phyloP scores from a whole-genome alignment of 2,888 invertebrate genomes.

The Agriopis marginaria region DNA sequence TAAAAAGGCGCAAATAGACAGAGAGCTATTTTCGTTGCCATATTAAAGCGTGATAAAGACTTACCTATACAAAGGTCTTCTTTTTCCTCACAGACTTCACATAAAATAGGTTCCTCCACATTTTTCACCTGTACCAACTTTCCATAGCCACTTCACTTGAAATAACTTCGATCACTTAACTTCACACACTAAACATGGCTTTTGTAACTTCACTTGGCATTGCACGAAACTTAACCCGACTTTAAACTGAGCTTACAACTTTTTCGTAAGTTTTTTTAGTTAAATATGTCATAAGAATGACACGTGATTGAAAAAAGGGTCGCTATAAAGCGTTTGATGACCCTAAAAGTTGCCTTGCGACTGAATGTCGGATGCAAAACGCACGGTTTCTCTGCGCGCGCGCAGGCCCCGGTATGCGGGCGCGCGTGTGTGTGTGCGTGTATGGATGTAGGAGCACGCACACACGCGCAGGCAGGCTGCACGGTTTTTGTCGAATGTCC shows the following conservation, averaged over 20 bases:
- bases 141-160: slow-evolving; percentile 62
- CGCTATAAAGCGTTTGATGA: slow-evolving; percentile 81
- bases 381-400: slow-evolving; percentile 77
- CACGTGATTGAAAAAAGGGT: slow-evolving; percentile 56
- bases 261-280: slow-evolving; percentile 24
- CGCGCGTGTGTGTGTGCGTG: slow-evolving; percentile 58
- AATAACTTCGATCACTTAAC: slow-evolving; percentile 47
- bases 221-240: slow-evolving; percentile 6
- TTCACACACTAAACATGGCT: slow-evolving; percentile 52
- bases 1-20: background rate
- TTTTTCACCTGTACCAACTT: slow-evolving; percentile 58
- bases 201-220: slow-evolving; percentile 32
- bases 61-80: slow-evolving; percentile 71
- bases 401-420: slow-evolving; percentile 77
- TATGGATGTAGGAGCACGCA: slow-evolving; percentile 52
- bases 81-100: slow-evolving; percentile 83
- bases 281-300: slow-evolving; percentile 59
- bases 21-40: background rate
- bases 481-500: slow-evolving; percentile 86
- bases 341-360: slow-evolving; percentile 79
- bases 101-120: slow-evolving; percentile 78
- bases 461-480: slow-evolving; percentile 67
- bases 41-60: slow-evolving; percentile 39
- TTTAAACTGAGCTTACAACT: slow-evolving; percentile 1
- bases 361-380: slow-evolving; percentile 82